Evolutionary conservation across 2,113 vertebrate genomes (phyloP), one percentile per base, ranked within the genome.

Genomic region (Bucco capensis): DNA sequence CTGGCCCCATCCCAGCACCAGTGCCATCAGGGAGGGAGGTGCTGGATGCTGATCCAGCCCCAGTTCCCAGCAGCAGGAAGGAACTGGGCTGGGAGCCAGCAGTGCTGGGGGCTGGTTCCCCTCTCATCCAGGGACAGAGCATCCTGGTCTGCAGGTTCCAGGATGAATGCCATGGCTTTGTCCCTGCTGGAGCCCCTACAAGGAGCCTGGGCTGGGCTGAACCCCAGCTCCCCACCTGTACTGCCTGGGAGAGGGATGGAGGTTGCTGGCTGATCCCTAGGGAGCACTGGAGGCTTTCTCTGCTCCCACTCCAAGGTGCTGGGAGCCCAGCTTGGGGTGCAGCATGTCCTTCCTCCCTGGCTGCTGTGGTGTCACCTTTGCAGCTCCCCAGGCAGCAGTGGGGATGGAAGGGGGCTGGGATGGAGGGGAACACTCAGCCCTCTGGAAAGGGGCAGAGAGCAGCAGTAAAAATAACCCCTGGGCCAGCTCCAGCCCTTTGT

Each of bases 391-490:
- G 44, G 57, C 35, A 4, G 81, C 56, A 3, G 1, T 31, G 16
- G 54, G 76, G 76, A 33, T 12, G 11, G 23, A 25, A 25, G 33
- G 60, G 66, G 33, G 22, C n/a, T 0, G 12, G 76, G 35, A 19
- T 42, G 60, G 38, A 64, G 28, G 21, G 90, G 76, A 92, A 51
- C 4, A 1, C 35, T 54, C 15, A 14, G 53, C 61, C 30, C 62
- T 92, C 13, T 7, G 76, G 84, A 88, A 86, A 82, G 21, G 42
- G 85, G 77, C 86, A 89, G 80, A 93, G 90, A 76, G 46, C 78
- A 90, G 65, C 0, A 21, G 19, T 93, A 92, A 97, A 96, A 96
- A 97, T 96, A 97, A 81, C 81, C 75, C 57, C 66, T 87, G 92
- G 86, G 83, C 69, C 27, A 31, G 56, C 74, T 92, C 81, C 93